Evolutionary conservation across 2,797 vertebrate species (phyloP), one percentile per base, ranked within the genome.

Genomic region (Myripristis murdjan): DNA sequence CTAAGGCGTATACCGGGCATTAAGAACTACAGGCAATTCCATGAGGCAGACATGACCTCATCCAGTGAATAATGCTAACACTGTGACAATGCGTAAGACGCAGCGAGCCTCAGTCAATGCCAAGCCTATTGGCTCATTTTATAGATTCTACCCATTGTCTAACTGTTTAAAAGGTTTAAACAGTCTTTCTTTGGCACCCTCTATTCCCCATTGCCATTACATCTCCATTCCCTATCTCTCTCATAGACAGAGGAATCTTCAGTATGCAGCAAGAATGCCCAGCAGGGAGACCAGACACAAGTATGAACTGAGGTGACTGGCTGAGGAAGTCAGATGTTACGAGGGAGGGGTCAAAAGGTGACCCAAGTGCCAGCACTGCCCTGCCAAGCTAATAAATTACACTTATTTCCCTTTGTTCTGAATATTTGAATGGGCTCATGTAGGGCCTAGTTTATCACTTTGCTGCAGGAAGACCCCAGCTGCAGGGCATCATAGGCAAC

Each of bases 11-110:
- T 58, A 66, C 55, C 1, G n/a, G 37, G 70, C 68, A 81, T 83
- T 78, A 85, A 39, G 60, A 82, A 85, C 80, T 89, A 90, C 71
- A 79, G 70, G 72, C 71, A 82, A 76, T 88, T 88, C 83, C 69
- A 79, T 33, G 62, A 79, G 65, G 68, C 84, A 90, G 83, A 89
- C 86, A 74, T 90, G 87, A 90, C 87, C 81, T 90, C 90, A 88
- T 62, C 74, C 4, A 62, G 75, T 64, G 84, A 88, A 82, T 86
- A 87, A 88, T 73, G 79, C 64, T 73, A 74, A 81, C 75, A 58
- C 77, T 73, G 75, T 91, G 88, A 86, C 77, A 89, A 86, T 89
- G 83, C 69, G 47, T 64, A 73, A 83, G 72, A 77, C 22, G 6
- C 74, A 71, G 39, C 73, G 53, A 65, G 70, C 62, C 74, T 59